Evolutionary conservation across 2,888 invertebrate genomes (phyloP).

Genomic region (Platycnemis pennipes): DNA sequence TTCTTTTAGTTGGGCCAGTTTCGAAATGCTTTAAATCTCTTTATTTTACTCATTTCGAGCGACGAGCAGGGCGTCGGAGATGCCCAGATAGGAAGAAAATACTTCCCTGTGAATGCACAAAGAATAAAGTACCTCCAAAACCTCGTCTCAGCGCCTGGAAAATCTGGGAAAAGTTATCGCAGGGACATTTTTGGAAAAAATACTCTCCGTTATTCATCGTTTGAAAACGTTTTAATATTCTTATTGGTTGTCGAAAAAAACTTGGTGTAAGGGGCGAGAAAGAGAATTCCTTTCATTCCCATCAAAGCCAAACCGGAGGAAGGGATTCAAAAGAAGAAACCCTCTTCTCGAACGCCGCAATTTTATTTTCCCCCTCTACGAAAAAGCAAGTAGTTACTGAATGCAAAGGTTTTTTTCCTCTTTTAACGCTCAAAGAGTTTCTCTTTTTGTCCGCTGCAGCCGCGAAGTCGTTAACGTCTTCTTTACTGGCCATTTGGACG

Average conservation of each 20-base stretch:
- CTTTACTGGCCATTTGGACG: conserved; percentile 35
- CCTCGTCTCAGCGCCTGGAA: not conserved
- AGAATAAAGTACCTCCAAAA: not conserved
- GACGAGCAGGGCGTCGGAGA: not conserved
- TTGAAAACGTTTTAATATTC: not conserved
- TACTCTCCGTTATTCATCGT: not conserved
- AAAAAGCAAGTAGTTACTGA: not conserved
- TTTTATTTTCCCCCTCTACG: not conserved
- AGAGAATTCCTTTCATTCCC: not conserved
- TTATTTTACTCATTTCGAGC: not conserved
- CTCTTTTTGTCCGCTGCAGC: not conserved
- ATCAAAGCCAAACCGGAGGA: not conserved
- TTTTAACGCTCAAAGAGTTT: not conserved
- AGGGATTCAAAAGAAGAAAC: not conserved
- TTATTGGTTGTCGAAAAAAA: not conserved
- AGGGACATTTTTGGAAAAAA: not conserved
- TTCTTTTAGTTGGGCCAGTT: not conserved
- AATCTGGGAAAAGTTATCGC: not conserved
- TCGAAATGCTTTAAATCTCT: not conserved
- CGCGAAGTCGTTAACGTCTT: conserved; percentile 8
- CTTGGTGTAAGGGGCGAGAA: not conserved
- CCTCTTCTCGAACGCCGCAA: not conserved
- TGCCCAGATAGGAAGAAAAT: not conserved
- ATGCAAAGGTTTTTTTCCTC: conserved; percentile 4
- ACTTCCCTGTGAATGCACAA: not conserved